phyloP scores from a whole-genome alignment of 2,113 vertebrate genomes.

The Prinia subflava region DNA sequence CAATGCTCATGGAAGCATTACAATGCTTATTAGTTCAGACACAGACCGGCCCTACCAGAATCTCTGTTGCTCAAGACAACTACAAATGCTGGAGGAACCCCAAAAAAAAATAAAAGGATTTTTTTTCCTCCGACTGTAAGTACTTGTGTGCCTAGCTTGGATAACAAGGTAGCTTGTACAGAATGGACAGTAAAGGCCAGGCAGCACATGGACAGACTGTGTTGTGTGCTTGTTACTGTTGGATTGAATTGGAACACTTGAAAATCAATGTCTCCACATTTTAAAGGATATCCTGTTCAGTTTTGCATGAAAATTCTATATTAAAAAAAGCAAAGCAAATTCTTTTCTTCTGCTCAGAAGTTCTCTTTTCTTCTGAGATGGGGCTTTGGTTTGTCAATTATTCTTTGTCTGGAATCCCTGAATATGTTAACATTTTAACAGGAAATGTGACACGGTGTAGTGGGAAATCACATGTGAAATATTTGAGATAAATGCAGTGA shows the following conservation, averaged over 20 bases:
- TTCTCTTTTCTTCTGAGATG: neutral
- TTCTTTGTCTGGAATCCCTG: neutral
- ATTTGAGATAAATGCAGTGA: neutral
- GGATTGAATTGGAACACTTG: neutral
- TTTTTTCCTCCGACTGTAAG: neutral
- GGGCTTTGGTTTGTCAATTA: neutral
- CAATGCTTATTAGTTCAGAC: neutral
- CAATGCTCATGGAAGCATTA: neutral
- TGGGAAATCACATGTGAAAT: neutral
- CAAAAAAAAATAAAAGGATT: neutral
- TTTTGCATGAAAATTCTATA: neutral
- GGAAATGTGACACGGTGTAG: neutral
- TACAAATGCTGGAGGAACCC: neutral
- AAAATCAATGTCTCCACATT: neutral
- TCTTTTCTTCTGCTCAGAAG: too few species aligned
- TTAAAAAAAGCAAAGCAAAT: neutral
- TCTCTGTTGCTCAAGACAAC: neutral
- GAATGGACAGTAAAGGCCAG: neutral
- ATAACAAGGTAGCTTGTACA: neutral
- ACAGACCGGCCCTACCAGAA: neutral
- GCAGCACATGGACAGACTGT: neutral
- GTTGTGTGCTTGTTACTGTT: neutral
- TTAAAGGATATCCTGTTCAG: neutral
- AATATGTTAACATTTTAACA: neutral
- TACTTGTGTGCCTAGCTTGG: neutral